phyloP scores from a whole-genome alignment of 2,888 invertebrate genomes.

The Drosophila algonquin region DNA sequence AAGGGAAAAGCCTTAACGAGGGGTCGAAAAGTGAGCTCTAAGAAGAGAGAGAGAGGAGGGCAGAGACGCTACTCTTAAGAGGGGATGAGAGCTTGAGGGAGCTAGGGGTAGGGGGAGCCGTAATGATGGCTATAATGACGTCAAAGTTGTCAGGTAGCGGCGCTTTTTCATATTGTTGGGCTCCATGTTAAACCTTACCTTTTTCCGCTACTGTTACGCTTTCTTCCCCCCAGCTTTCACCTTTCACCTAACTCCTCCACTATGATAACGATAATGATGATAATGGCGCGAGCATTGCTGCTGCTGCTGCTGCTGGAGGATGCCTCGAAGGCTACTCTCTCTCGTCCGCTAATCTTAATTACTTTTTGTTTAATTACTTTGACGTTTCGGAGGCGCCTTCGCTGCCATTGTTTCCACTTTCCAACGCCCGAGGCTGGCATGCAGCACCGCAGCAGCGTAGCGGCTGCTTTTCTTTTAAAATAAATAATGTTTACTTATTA shows the following conservation, averaged over 20 bases:
- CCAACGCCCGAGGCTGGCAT: conserved; percentile 55
- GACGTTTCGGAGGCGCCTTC: conserved; percentile 66
- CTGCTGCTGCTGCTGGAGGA: no score
- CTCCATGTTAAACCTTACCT: conserved; percentile 29
- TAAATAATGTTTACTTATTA: conserved; percentile 79
- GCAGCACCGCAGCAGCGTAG: conserved; percentile 66
- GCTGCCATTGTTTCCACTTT: conserved; percentile 50
- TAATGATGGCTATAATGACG: conserved; percentile 68
- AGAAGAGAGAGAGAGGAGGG: background rate
- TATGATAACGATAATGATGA: conserved; percentile 72
- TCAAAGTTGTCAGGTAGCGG: conserved; percentile 67
- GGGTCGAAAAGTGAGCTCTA: background rate
- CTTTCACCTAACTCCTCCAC: conserved; percentile 17
- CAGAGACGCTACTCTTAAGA: background rate
- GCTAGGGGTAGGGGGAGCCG: background rate
- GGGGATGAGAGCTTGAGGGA: background rate
- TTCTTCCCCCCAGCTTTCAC: conserved; percentile 4
- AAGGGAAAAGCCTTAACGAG: conserved; percentile 1
- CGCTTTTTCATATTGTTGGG: conserved; percentile 64
- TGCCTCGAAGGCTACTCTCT: conserved; percentile 73
- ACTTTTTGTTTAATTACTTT: conserved; percentile 84
- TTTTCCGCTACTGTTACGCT: conserved; percentile 19
- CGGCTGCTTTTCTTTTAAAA: conserved; percentile 58
- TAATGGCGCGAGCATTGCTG: conserved; percentile 51
- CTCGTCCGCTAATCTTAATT: conserved; percentile 82